Conservation (phyloP, 2,113 vertebrate species). For the Labeo catla region DNA sequence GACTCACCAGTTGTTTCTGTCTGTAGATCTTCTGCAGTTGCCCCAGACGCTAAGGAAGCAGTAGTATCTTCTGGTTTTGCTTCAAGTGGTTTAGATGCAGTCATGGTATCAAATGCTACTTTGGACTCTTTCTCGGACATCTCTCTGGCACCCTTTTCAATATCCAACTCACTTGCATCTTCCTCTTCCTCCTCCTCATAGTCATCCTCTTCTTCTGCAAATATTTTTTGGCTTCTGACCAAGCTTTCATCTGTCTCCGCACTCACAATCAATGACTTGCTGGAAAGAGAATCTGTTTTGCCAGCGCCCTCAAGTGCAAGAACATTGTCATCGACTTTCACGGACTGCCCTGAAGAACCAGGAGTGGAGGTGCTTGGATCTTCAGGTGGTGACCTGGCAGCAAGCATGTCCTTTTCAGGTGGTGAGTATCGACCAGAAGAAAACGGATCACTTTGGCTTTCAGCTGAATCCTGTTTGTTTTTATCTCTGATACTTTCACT, state of each 20-base stretch:
- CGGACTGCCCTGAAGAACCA: slow-evolving; percentile 48
- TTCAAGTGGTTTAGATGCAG: slow-evolving; percentile 61
- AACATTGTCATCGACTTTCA: slow-evolving; percentile 72
- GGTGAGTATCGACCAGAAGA: slow-evolving; percentile 61
- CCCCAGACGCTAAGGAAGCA: neutral
- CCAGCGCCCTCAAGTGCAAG: slow-evolving; percentile 69
- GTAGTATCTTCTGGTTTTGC: slow-evolving; percentile 50
- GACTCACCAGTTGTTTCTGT: slow-evolving; percentile 42
- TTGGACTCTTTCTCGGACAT: slow-evolving; percentile 87
- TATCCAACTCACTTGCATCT: slow-evolving; percentile 85
- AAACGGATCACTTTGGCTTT: slow-evolving; percentile 62
- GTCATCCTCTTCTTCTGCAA: slow-evolving; percentile 74
- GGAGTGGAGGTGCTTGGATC: slow-evolving; percentile 53
- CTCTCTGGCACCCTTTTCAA: slow-evolving; percentile 94
- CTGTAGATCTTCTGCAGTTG: slow-evolving; percentile 2
- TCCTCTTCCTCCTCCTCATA: slow-evolving; percentile 77
- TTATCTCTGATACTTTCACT: slow-evolving; percentile 60
- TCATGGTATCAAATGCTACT: slow-evolving; percentile 54
- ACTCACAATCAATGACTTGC: slow-evolving; percentile 62
- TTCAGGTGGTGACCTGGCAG: slow-evolving; percentile 44
- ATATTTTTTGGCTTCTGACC: slow-evolving; percentile 70
- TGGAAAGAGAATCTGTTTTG: slow-evolving; percentile 64
- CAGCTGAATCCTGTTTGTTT: slow-evolving; percentile 59
- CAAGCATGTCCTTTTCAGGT: slow-evolving; percentile 67
- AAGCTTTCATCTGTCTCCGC: slow-evolving; percentile 66